Conservation (phyloP, 37 sponge, comb jelly and placozoan genomes). For the Amphimedon queenslandica region DNA sequence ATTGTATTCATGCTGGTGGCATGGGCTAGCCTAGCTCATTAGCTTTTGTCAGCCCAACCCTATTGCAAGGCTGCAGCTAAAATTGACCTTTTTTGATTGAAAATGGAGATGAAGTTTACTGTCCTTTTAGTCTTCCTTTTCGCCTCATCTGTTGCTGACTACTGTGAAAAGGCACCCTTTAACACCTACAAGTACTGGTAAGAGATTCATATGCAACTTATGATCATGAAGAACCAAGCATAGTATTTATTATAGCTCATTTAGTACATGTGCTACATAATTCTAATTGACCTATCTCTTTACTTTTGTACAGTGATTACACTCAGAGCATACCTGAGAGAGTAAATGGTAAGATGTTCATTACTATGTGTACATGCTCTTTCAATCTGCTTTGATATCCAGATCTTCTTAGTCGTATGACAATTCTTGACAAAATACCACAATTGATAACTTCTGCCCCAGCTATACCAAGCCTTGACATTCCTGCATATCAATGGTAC, state of each 20-base stretch:
- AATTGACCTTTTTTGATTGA: no score
- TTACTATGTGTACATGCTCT: not conserved
- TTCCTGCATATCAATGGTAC: conserved; percentile 77
- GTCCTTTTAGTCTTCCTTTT: not conserved
- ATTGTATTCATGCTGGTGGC: no score
- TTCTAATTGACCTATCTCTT: not conserved
- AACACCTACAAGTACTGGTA: conserved; percentile 18
- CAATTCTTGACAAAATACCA: conserved; percentile 44
- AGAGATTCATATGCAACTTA: no score
- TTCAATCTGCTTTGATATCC: not conserved
- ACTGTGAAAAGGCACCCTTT: conserved; percentile 4
- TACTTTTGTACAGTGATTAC: conserved; percentile 16
- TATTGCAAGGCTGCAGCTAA: no score
- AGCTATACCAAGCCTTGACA: conserved; percentile 33
- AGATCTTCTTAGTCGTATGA: conserved; percentile 56
- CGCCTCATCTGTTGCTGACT: not conserved
- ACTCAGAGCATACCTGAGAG: conserved; percentile 12
- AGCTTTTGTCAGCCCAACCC: no score
- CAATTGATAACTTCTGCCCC: conserved; percentile 61
- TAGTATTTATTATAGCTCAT: not conserved
- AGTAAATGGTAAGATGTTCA: conserved; percentile 20
- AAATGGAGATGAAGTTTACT: not conserved
- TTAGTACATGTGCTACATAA: not conserved
- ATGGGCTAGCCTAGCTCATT: no score
- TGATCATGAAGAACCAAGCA: no score